phyloP scores from a whole-genome alignment of 2,113 vertebrate genomes.

The Oceanodroma tethys region DNA sequence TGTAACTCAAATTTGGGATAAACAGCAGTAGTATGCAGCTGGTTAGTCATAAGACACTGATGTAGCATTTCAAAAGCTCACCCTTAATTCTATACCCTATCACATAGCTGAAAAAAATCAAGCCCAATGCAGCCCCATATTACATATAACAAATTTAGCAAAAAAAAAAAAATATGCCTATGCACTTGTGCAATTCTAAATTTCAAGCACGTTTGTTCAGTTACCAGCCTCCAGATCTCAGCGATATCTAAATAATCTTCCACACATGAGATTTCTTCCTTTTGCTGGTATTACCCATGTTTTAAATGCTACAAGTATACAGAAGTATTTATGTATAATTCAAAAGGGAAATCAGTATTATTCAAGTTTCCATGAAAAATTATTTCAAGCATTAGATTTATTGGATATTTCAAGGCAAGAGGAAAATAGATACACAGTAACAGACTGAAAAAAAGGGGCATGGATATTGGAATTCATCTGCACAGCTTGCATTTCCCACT shows the following conservation, averaged over 20 bases:
- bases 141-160: neutral
- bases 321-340: neutral
- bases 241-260: neutral
- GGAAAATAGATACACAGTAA: neutral
- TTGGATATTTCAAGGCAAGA: neutral
- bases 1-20: neutral
- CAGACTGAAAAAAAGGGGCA: fast-evolving
- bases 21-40: neutral
- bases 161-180: neutral
- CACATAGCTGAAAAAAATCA: neutral
- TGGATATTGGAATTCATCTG: neutral
- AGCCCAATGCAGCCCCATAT: neutral
- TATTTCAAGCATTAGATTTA: neutral
- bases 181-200: neutral
- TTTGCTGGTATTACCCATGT: neutral
- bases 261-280: neutral
- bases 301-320: neutral
- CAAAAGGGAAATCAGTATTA: neutral
- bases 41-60: neutral
- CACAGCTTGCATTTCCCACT: neutral
- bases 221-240: neutral
- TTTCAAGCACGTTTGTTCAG: neutral
- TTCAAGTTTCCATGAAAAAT: neutral
- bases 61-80: neutral
- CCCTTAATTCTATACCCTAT: neutral